Percentiles rank a stretch among this genome's conserved stretches.
Evolutionary conservation across 1,140 invertebrate genomes (phyloP).

Genomic region (Trichonephila inaurata): DNA sequence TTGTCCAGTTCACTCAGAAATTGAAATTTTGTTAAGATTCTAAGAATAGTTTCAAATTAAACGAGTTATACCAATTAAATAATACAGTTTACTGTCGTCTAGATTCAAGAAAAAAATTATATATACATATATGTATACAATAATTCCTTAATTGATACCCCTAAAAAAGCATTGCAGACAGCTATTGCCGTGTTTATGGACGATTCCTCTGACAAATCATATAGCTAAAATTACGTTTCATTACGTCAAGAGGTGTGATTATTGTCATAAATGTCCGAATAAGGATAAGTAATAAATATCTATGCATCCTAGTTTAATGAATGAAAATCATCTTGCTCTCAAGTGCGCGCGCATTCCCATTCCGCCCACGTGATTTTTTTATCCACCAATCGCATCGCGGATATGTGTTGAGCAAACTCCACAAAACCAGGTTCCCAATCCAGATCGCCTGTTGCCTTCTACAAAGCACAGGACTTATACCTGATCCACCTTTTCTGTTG

Average conservation of each 20-base stretch:
- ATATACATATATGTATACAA: background rate
- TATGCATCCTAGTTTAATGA: conserved; percentile 54
- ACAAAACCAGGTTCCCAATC: conserved; percentile 52
- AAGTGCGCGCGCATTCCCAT: conserved; percentile 12
- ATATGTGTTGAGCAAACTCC: conserved; percentile 64
- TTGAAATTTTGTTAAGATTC: too few species aligned
- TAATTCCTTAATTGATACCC: background rate
- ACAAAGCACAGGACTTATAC: conserved; percentile 48
- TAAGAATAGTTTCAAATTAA: too few species aligned
- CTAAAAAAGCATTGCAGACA: background rate
- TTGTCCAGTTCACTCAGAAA: too few species aligned
- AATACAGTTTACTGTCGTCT: too few species aligned
- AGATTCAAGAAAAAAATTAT: too few species aligned
- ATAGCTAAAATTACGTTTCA: background rate
- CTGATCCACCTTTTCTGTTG: conserved; percentile 44
- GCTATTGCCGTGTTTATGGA: background rate
- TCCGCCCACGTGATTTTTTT: conserved; percentile 59
- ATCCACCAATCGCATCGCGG: conserved; percentile 23
- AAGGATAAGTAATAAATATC: conserved; percentile 23
- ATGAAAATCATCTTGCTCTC: conserved; percentile 24
- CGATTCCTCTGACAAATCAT: background rate
- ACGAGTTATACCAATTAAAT: too few species aligned
- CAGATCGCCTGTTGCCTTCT: conserved; percentile 63
- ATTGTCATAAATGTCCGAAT: conserved; percentile 9
- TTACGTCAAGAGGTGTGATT: background rate